These are phyloP conservation scores for Saturnia japonica DNA, from an alignment of 2,888 invertebrate species.

Conservation along the genomic window DNA sequence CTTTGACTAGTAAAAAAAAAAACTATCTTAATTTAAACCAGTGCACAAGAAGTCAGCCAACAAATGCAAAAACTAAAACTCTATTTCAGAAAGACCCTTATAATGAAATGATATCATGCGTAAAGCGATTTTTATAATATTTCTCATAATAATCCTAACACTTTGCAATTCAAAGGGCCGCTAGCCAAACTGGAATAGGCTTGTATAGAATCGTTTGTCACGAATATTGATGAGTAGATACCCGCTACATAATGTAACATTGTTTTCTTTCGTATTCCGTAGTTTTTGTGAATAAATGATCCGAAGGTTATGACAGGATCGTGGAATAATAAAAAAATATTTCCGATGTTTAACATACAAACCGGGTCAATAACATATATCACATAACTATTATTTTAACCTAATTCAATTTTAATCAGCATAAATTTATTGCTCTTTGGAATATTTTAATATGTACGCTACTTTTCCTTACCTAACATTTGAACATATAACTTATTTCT, in stretches of 20 bases:
- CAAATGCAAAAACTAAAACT: neutral
- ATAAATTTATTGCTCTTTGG: neutral
- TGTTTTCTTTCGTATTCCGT: conserved; percentile 26
- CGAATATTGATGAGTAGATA: conserved; percentile 49
- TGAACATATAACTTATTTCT: no score
- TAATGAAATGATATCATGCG: conserved; percentile 32
- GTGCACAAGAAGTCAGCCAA: no score
- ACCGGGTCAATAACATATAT: neutral
- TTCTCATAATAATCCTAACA: conserved; percentile 53
- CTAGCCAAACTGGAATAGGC: conserved; percentile 44
- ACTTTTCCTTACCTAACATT: no score
- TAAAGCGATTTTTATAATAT: conserved; percentile 50
- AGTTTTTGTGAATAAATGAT: conserved; percentile 15
- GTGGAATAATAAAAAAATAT: conserved; percentile 26
- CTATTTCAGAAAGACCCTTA: conserved; percentile 25
- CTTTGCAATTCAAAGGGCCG: conserved; percentile 67
- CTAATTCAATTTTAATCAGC: neutral
- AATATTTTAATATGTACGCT: no score
- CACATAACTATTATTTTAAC: neutral
- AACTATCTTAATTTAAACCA: no score
- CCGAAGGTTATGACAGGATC: conserved; percentile 25
- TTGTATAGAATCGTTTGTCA: conserved; percentile 45
- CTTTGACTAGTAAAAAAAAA: no score
- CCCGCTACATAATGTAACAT: conserved; percentile 45
- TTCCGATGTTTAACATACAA: neutral